Conservation (phyloP, 2,888 invertebrate species). For the Ormyrus labotus region DNA sequence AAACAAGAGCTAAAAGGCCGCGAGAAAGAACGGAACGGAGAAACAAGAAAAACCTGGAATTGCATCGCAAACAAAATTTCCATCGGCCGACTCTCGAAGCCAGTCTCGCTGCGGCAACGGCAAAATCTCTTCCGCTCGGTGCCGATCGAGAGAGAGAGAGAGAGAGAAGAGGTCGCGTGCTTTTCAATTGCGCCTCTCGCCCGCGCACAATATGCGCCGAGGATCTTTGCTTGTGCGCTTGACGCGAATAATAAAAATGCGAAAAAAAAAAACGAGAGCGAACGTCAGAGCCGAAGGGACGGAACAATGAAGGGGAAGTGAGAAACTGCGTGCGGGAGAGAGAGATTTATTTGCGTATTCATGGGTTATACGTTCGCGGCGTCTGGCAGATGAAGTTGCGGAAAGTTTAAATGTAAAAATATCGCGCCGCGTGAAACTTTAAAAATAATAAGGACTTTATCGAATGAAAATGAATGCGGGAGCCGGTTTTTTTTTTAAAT, state of each 20-base stretch:
- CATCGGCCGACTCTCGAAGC: neutral
- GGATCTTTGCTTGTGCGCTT: slow-evolving; percentile 28
- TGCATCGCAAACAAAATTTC: slow-evolving; percentile 40
- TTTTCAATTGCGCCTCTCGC: neutral
- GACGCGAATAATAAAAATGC: slow-evolving; percentile 29
- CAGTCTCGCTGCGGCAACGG: neutral
- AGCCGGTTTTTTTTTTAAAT: no score
- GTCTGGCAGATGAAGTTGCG: neutral
- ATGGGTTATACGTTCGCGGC: neutral
- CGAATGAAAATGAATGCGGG: no score
- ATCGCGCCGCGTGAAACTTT: no score
- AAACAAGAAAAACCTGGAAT: slow-evolving; percentile 27
- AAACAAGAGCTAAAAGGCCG: neutral
- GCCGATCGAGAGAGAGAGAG: neutral
- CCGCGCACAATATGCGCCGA: neutral
- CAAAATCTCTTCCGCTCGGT: slow-evolving; percentile 1
- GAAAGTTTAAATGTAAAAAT: neutral
- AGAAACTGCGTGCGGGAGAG: neutral
- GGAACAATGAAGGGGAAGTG: neutral
- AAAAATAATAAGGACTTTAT: no score
- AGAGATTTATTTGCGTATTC: slow-evolving; percentile 29
- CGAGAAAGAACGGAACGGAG: neutral
- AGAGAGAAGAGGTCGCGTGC: slow-evolving; percentile 9
- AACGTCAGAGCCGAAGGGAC: neutral
- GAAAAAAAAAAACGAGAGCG: neutral